Base-by-base conservation (phyloP, 2,113 vertebrate species). In the Microcebus jonahi region DNA sequence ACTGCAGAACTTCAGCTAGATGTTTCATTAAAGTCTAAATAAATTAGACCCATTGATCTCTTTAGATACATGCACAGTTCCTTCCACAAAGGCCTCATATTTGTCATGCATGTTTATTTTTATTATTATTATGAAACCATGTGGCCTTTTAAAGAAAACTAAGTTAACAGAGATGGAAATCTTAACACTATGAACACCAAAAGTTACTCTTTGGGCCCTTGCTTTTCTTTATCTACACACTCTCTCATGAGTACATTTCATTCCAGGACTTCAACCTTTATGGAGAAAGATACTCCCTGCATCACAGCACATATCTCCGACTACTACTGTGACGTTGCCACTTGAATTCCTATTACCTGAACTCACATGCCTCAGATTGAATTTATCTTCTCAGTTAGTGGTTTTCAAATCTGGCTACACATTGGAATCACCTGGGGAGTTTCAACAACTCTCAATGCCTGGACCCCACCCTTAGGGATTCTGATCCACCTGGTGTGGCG, bases 131-230 rank as follows among this genome's bases (percentile, higher is more conserved):
- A 92, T 84, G 55, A 96, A 94, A 87, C 59, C 63, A 96, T 57
- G 57, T 34, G 57, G 48, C 53, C 17, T 85, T 85, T 70, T 15
- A 10, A 12, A 73, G 81, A 86, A 71, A 70, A 29, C 65, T 73
- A 94, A 53, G n/a, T 93, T 96, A 95, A 86, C 67, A 82, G 73
- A 96, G 61, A 77, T 65, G 79, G 68, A 83, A 87, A 90, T 63
- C 76, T 92, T 92, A 87, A 95, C 29, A 85, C 63, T 59, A 90
- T 90, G 71, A 95, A 88, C 88, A 94, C 81, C 76, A 97, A 92
- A 93, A 71, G 57, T 88, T 94, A 90, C 18, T 68, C 55, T 97
- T 87, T 50, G 91, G 70, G 70, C 12, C 86, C 45, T 57, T 67
- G 29, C 12, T 97, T 93, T 96, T 89, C 65, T 93, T 36, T 94